A percentile compares a stretch with the other conserved stretches of the same genome.
These are phyloP conservation scores for Hestina assimilis DNA, from an alignment of 1,140 invertebrate genomes.

Conservation along the genomic window DNA sequence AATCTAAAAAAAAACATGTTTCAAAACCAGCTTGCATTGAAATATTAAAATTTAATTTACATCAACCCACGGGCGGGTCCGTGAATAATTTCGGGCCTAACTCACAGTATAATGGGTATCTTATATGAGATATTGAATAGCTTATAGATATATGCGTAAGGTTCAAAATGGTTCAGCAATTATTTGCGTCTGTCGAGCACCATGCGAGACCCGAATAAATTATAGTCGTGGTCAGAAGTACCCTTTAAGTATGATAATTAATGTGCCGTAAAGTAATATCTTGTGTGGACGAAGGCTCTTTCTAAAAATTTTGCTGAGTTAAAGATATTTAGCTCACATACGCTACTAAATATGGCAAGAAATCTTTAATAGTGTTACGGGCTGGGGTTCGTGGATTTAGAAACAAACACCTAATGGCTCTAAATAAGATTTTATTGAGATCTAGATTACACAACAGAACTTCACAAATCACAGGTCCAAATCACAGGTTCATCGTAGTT, in stretches of 20 bases:
- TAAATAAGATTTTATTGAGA: too few relatives aligned
- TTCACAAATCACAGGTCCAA: too few relatives aligned
- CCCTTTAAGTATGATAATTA: slow-evolving; percentile 21
- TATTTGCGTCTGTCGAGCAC: neutral
- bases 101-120: slow-evolving; percentile 4
- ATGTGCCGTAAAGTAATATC: slow-evolving; percentile 20
- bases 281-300: slow-evolving; percentile 16
- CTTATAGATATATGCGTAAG: slow-evolving; percentile 1
- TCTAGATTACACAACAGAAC: too few relatives aligned
- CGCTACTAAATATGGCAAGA: neutral
- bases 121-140: neutral
- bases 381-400: too few relatives aligned
- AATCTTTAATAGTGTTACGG: too few relatives aligned
- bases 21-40: slow-evolving; percentile 9
- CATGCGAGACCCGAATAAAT: slow-evolving; percentile 17
- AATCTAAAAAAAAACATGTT: slow-evolving; percentile 9
- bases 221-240: slow-evolving; percentile 18
- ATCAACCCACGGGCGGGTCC: slow-evolving; percentile 14
- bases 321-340: neutral
- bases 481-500: too few relatives aligned
- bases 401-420: too few relatives aligned
- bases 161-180: neutral
- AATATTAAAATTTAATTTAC: slow-evolving; percentile 28
- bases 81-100: slow-evolving; percentile 20
- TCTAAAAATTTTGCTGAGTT: neutral